Evolutionary conservation across 2,888 invertebrate genomes (phyloP).

Genomic region (Meiosimyza decipiens): DNA sequence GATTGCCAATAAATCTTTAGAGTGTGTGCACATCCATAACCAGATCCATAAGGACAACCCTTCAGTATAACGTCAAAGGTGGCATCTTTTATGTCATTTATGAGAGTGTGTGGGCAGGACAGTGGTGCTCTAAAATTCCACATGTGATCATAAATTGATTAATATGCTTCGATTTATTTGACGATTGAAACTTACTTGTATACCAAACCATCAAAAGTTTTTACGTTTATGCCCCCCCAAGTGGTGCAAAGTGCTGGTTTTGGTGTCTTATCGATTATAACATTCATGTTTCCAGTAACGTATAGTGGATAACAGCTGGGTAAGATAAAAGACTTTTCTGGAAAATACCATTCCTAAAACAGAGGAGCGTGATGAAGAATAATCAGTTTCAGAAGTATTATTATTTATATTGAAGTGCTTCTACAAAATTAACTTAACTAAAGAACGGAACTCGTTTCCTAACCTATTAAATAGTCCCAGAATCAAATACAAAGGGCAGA

Average conservation of each 20-base stretch:
- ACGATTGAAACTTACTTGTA: slow-evolving; percentile 70
- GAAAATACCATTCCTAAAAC: slow-evolving; percentile 61
- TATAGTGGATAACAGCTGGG: slow-evolving; percentile 59
- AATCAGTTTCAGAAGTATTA: no score
- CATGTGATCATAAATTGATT: slow-evolving; percentile 16
- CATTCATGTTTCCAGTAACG: slow-evolving; percentile 53
- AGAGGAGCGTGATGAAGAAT: no score
- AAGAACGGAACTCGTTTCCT: no score
- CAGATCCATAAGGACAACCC: slow-evolving; percentile 71
- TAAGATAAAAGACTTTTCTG: slow-evolving; percentile 55
- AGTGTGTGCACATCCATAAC: slow-evolving; percentile 66
- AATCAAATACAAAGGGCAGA: no score
- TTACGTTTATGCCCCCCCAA: slow-evolving; percentile 86
- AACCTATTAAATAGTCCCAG: no score
- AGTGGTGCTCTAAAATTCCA: slow-evolving; percentile 77
- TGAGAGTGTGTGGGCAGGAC: slow-evolving; percentile 79
- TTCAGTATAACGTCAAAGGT: slow-evolving; percentile 77
- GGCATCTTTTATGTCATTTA: slow-evolving; percentile 77
- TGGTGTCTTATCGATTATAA: slow-evolving; percentile 65
- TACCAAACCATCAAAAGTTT: slow-evolving; percentile 86
- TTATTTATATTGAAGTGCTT: no score
- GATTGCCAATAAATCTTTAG: slow-evolving; percentile 73
- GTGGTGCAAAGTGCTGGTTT: slow-evolving; percentile 79
- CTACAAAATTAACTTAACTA: no score
- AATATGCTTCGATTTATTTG: not conserved